Base-by-base conservation (phyloP, 2,113 vertebrate species). In the Anas platyrhynchos region DNA sequence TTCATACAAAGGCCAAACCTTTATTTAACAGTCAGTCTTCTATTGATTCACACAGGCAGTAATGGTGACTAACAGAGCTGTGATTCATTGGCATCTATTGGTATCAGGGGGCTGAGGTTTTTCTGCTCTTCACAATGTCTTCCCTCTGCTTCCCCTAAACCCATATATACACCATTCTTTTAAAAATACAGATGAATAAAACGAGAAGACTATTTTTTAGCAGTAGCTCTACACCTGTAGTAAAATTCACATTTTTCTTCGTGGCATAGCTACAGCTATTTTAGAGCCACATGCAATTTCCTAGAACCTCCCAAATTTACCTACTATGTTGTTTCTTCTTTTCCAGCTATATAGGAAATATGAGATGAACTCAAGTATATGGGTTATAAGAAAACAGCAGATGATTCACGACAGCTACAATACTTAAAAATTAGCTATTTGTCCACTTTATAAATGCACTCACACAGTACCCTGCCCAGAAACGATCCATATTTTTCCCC, bases 61-160 rank as follows among this genome's bases (percentile, higher is more conserved):
- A 73, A 32, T 11, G 46, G 86, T 93, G 84, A 96, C 93, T 96
- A 95, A 91, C 80, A 88, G 54, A 92, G 55, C 86, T 87, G 80
- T 92, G 91, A 96, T 95, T 97, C 96, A 96, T 31, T 93, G 72
- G 59, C 88, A 96, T 81, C 80, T 93, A 66, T 86, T 80, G 74
- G 36, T 41, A 38, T 29, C 38, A 5, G 3, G 34, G 59, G 61
- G 67, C 83, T 84, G 43, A 80, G 62, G 63, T 63, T 89, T 89
- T 88, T 71, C 79, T 38, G 13, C 88, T 91, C 46, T 91, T 89
- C 83, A 83, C 52, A 82, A 36, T 25, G 32, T 80, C 62, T 86
- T 92, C 67, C 73, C 84, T 90, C 92, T 87, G 58, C 83, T 77
- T 74, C 75, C 32, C 76, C 26, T 44, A 72, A 82, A 38, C 50